Evolutionary conservation across 2,888 invertebrate species (phyloP).

Genomic region (Acrocera orbiculus): DNA sequence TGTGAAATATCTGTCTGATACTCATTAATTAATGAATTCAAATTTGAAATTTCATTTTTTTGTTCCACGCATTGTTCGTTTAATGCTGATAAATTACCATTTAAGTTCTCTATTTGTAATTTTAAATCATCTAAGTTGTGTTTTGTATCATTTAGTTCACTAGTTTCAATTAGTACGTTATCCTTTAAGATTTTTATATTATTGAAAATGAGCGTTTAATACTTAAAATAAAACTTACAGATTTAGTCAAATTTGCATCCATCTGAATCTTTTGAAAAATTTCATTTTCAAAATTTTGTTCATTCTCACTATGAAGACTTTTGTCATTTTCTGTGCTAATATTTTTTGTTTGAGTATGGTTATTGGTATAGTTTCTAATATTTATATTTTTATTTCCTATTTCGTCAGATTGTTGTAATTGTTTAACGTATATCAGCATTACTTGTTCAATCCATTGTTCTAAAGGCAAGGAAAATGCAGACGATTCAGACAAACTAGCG

Average conservation of each 20-base stretch:
- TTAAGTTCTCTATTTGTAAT: too few relatives aligned
- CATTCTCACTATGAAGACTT: slow-evolving; percentile 1
- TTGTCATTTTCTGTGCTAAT: slow-evolving; percentile 16
- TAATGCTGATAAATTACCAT: too few relatives aligned
- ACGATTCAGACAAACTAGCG: slow-evolving; percentile 20
- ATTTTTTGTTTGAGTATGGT: slow-evolving; percentile 12
- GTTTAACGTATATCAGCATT: too few relatives aligned
- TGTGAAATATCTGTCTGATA: too few relatives aligned
- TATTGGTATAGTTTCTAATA: slow-evolving; percentile 16
- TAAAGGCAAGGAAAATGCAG: slow-evolving; percentile 23
- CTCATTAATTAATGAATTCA: too few relatives aligned
- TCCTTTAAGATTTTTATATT: slow-evolving; percentile 17
- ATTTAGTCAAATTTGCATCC: slow-evolving; percentile 51
- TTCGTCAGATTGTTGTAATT: slow-evolving; percentile 21
- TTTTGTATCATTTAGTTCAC: too few relatives aligned
- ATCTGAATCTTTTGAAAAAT: slow-evolving; percentile 37
- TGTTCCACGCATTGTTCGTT: too few relatives aligned
- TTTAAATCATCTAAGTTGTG: too few relatives aligned
- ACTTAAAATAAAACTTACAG: slow-evolving; percentile 38
- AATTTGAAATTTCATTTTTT: too few relatives aligned
- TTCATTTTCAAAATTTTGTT: neutral
- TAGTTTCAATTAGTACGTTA: slow-evolving; percentile 26
- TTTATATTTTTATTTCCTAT: too few relatives aligned
- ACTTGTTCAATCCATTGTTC: slow-evolving; percentile 29
- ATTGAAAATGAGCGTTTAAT: neutral